These are phyloP conservation scores for Marcusenius ussheri DNA, from an alignment of 2,113 vertebrate species.

Conservation along the genomic window DNA sequence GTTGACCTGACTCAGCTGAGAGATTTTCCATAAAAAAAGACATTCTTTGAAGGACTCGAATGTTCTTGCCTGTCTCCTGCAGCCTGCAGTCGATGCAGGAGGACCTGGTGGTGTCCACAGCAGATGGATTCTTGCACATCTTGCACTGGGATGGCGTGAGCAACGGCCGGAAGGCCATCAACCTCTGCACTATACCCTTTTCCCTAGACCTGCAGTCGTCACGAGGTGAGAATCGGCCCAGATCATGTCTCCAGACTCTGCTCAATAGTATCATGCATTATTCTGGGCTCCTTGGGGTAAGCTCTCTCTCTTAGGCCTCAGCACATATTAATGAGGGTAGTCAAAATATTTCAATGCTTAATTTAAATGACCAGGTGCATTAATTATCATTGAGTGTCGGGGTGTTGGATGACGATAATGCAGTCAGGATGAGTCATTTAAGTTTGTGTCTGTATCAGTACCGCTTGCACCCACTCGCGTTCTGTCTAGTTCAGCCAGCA, in stretches of 20 bases:
- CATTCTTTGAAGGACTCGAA: neutral
- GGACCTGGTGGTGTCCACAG: constrained; percentile 84
- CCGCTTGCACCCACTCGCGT: neutral
- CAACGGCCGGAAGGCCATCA: constrained; percentile 88
- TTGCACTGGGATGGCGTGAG: constrained; percentile 91
- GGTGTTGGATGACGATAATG: neutral
- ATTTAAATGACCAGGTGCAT: neutral
- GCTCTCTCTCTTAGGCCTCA: neutral
- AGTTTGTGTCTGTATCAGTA: neutral
- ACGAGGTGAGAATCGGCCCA: constrained; percentile 64
- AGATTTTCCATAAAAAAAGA: neutral
- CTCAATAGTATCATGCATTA: neutral
- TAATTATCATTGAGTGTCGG: neutral
- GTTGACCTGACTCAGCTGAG: neutral
- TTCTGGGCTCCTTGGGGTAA: neutral
- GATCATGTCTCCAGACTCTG: neutral
- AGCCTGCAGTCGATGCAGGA: constrained; percentile 89
- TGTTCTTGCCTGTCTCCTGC: constrained; percentile 19
- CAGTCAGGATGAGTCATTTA: neutral
- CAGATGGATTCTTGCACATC: constrained; percentile 87
- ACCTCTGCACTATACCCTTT: constrained; percentile 86
- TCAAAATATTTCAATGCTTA: neutral
- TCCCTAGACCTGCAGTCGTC: constrained; percentile 92
- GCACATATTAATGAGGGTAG: neutral
- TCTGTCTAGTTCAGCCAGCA: neutral